These are phyloP conservation scores for Magallana nippona DNA, from an alignment of 2,888 invertebrate species.

Conservation along the genomic window DNA sequence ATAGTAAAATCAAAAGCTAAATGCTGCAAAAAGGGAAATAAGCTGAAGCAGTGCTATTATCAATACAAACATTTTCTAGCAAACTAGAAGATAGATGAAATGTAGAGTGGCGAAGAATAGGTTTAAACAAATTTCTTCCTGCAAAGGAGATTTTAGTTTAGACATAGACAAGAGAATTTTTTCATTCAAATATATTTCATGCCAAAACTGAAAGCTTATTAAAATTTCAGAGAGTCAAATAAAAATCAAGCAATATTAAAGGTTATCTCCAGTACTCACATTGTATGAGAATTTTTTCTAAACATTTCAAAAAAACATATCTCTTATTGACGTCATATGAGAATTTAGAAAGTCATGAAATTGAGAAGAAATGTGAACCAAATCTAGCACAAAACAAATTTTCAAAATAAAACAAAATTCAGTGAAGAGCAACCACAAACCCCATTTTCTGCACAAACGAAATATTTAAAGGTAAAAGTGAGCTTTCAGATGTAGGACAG, in stretches of 20 bases:
- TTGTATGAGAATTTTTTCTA: slow-evolving; percentile 11
- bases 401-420: neutral
- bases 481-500: neutral
- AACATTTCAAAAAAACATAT: neutral
- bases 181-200: neutral
- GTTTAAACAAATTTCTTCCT: no score
- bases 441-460: no score
- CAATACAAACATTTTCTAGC: no score
- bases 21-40: no score
- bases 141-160: no score
- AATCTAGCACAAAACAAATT: neutral
- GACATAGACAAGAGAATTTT: no score
- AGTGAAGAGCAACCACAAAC: neutral
- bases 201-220: neutral
- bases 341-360: neutral
- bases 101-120: no score
- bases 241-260: neutral
- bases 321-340: neutral
- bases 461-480: neutral
- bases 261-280: slow-evolving; percentile 20
- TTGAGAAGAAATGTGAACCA: neutral
- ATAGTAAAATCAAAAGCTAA: no score
- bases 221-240: neutral
- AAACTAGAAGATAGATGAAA: no score
- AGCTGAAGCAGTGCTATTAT: no score